Conservation (phyloP, 2,113 vertebrate species). For the Cardinalis cardinalis region DNA sequence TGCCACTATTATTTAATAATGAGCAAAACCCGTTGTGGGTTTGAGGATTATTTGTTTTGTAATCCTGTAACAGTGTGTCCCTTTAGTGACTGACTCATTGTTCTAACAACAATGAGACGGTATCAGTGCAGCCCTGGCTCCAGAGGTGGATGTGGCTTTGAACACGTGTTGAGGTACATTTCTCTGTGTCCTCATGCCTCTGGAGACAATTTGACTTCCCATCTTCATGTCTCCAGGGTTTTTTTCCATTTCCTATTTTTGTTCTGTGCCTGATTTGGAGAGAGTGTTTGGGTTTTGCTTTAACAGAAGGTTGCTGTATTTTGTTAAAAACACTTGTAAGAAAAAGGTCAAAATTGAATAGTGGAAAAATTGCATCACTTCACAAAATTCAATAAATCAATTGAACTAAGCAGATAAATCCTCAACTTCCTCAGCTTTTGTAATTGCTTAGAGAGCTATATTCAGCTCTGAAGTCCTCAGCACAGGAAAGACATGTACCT, state of each 20-base stretch:
- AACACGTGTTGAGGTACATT: neutral
- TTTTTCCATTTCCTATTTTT: constrained; percentile 11
- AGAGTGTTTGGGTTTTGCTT: neutral
- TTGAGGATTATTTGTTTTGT: neutral
- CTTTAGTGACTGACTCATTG: neutral
- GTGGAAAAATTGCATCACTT: neutral
- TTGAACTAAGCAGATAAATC: neutral
- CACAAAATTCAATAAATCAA: neutral
- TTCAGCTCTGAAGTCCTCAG: neutral
- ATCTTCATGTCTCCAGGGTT: neutral
- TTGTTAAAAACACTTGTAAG: neutral
- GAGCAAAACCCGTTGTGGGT: neutral
- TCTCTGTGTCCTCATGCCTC: neutral
- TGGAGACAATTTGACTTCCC: neutral
- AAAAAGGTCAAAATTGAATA: neutral
- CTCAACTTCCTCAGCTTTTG: neutral
- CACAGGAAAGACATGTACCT: neutral
- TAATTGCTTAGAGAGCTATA: neutral
- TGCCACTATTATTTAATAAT: neutral
- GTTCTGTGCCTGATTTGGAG: neutral
- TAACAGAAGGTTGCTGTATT: neutral
- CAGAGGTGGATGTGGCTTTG: neutral
- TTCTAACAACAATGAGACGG: neutral
- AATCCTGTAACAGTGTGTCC: neutral
- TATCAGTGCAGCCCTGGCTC: neutral